Evolutionary conservation across 2,797 vertebrate genomes (phyloP).

Genomic region (Thalassophryne amazonica): DNA sequence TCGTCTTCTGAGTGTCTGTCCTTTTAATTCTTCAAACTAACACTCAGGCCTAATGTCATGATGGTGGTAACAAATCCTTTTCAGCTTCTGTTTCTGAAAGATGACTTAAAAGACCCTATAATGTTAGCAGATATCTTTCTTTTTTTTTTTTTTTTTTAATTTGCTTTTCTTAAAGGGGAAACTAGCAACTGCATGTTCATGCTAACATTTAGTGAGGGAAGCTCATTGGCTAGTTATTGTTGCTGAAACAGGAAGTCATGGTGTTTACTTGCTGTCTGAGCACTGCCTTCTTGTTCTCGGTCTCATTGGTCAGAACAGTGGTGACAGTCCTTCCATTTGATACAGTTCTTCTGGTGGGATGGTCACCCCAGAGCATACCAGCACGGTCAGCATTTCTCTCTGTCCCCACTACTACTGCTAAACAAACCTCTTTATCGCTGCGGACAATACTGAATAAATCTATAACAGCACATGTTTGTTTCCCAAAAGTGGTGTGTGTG

Average conservation of each 20-base stretch:
- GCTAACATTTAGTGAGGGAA: not conserved
- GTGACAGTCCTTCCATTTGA: slow-evolving; percentile 16
- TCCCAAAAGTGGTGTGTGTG: not conserved
- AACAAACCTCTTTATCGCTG: slow-evolving; percentile 20
- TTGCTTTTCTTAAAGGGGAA: slow-evolving; percentile 27
- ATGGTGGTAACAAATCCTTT: slow-evolving; percentile 40
- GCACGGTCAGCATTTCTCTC: slow-evolving; percentile 28
- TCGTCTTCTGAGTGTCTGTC: slow-evolving; percentile 38
- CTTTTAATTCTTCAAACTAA: slow-evolving; percentile 38
- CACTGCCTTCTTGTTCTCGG: slow-evolving; percentile 16
- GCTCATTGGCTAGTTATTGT: slow-evolving; percentile 22
- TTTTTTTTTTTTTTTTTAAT: slow-evolving; percentile 7
- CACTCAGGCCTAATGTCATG: slow-evolving; percentile 23
- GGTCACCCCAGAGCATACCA: slow-evolving; percentile 30
- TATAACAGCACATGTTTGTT: not conserved
- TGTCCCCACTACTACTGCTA: not conserved
- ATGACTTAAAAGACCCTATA: slow-evolving; percentile 11
- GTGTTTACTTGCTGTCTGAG: not conserved
- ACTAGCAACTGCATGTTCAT: slow-evolving; percentile 27
- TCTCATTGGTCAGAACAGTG: slow-evolving; percentile 29
- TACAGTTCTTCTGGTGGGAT: slow-evolving; percentile 26
- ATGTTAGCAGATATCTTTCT: slow-evolving; percentile 13
- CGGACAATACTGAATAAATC: slow-evolving; percentile 6
- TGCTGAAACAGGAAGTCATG: slow-evolving; percentile 34
- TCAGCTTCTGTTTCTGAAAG: slow-evolving; percentile 26